Percentiles rank a stretch among this genome's conserved stretches.
Evolutionary conservation across 1,140 invertebrate genomes (phyloP).

Genomic region (Caenorhabditis brenneri): DNA sequence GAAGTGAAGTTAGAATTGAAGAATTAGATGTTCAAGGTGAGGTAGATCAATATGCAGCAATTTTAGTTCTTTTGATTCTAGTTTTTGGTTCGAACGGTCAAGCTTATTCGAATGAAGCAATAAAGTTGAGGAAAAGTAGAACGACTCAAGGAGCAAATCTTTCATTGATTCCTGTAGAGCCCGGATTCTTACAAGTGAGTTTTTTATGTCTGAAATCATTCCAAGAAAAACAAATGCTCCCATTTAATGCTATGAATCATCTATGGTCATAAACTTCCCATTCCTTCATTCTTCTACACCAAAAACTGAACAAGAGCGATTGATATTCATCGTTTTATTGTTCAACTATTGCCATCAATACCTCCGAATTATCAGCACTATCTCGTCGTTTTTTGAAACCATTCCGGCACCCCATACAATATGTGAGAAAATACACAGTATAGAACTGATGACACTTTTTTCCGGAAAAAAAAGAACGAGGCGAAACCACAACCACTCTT

Average conservation of each 20-base stretch:
- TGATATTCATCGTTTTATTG: slow-evolving; percentile 42
- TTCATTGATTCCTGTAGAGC: slow-evolving; percentile 84
- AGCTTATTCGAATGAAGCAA: slow-evolving; percentile 21
- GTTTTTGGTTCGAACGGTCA: slow-evolving; percentile 80
- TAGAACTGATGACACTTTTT: slow-evolving; percentile 38
- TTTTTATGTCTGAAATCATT: too few relatives aligned
- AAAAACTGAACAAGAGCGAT: slow-evolving; percentile 21
- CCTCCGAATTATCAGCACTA: neutral
- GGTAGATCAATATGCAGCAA: neutral
- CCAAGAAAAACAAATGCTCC: too few relatives aligned
- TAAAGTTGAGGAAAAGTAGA: slow-evolving; percentile 55
- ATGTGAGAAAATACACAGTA: slow-evolving; percentile 43
- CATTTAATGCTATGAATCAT: neutral
- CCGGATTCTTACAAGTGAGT: slow-evolving; percentile 87
- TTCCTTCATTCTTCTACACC: neutral
- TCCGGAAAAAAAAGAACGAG: slow-evolving; percentile 10
- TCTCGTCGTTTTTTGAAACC: slow-evolving; percentile 26
- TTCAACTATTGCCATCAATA: neutral
- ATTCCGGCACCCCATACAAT: slow-evolving; percentile 34
- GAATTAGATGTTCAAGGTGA: slow-evolving; percentile 78
- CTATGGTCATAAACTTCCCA: neutral
- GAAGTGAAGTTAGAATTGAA: slow-evolving; percentile 78
- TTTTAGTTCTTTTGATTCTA: slow-evolving; percentile 66
- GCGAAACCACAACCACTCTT: slow-evolving; percentile 8
- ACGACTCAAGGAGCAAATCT: slow-evolving; percentile 78